Base-by-base conservation (phyloP, 2,797 vertebrate species). In the Pseudochaenichthys georgianus region DNA sequence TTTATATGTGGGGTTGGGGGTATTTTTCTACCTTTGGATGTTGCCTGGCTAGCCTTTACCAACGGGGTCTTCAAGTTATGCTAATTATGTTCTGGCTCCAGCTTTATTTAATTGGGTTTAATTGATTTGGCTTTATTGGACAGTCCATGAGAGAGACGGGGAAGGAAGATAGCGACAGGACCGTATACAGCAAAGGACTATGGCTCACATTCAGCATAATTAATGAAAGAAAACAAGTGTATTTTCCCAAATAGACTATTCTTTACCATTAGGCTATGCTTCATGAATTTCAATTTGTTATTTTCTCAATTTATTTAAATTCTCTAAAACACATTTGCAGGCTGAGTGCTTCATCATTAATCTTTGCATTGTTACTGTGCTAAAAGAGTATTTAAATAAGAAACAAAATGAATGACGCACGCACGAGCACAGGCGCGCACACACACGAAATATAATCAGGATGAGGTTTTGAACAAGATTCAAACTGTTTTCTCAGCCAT, bases 401-500 rank as follows among this genome's bases (percentile, higher is more conserved):
- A 62, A 23, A 47, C 62, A 52, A 43, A 17, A 68, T 46, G 46
- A 45, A 2, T 55, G 34, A 21, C 50, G 38, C 45, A 57, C 45
- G 52, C 55, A 64, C 15, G 38, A 58, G 28, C 41, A 45, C 17
- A 38, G 54, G n/a, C 38, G 15, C 31, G 38, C 48, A 52, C 16
- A 62, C n/a, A 15, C 34, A 43, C 43, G 54, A 73, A 79, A 70
- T 61, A 46, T 2, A 75, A 77, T 73, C 69, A 61, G 75, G 77
- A 74, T 46, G 60, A 87, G 77, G 59, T 84, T 90, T 82, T 83
- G 83, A 89, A 83, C 72, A 69, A 57, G 70, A 82, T 84, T 90
- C 85, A 85, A 82, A 84, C 77, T 3, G 60, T 81, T 86, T 88
- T 9, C 83, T 75, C 52, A 77, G 81, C 88, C 90, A 91, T 91